Base-by-base conservation (phyloP, 2,113 vertebrate genomes). In the Poecilia latipinna region DNA sequence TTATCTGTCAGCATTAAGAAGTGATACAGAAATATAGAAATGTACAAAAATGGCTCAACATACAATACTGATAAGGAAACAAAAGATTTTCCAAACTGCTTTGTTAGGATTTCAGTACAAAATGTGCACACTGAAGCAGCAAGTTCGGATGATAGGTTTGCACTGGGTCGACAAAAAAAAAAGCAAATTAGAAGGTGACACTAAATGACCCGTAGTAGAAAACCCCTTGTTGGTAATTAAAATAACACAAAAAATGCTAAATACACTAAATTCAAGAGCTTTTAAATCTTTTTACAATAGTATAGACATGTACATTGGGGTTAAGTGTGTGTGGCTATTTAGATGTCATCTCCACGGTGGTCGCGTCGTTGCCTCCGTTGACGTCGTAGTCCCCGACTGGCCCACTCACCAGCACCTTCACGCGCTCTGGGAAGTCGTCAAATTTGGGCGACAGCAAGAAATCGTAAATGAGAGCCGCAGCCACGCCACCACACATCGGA, bases 361-460 rank as follows among this genome's bases (percentile, higher is more conserved):
- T 80, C 0, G 70, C 0, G 7, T 92, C 91, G 0, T 94, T 93
- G 35, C 85, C 84, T 44, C 93, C 90, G 13, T 94, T 95, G 7
- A 95, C 87, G 0, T 94, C 93, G 12, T 94, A 95, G 78, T 99
- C 97, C 13, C 95, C 96, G 61, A 93, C 94, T 13, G 97, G 96
- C n/a, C 98, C 97, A 0, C 94, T 97, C 80, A 97, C 95, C 93
- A 98, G 94, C 68, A 98, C 96, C 83, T 97, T 97, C 80, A 99
- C 29, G 2, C 98, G 97, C 29, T 97, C 96, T 0, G 95, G 94
- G 79, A 98, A 92, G 84, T 98, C 95, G 0, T 96, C 95, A 81
- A 84, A 94, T 68, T 97, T 95, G 0, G 97, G 97, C 2, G 92
- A 96, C 73, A 99, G 94, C 89, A 99, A 90, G 89, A 98, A 99